Conservation (phyloP, 30 jellyfish, hydroid and myxozoan genomes). For the Turritopsis dohrnii region DNA sequence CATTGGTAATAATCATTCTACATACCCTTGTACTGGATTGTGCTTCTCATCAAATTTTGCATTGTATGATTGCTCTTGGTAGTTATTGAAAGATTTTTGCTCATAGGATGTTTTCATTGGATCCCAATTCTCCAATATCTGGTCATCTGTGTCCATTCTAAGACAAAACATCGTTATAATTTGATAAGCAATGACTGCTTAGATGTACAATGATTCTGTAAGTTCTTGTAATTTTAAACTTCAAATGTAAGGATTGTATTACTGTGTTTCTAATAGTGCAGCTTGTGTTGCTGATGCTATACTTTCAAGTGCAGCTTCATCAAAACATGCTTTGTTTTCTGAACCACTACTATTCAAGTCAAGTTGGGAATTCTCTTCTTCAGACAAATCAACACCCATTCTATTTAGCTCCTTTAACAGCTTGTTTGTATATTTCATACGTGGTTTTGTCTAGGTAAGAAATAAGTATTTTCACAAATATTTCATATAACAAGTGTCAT, state of each 20-base stretch:
- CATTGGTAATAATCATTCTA: not conserved
- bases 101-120: conserved; percentile 66
- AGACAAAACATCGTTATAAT: not conserved
- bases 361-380: not conserved
- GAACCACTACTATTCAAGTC: not conserved
- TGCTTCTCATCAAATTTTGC: conserved; percentile 41
- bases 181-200: no score
- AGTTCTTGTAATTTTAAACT: no score
- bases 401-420: conserved; percentile 1
- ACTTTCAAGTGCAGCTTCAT: not conserved
- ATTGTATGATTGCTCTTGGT: conserved; percentile 39
- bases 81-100: conserved; percentile 48
- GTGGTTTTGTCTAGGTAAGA: conserved; percentile 10
- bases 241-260: no score
- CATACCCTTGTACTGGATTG: conserved; percentile 41
- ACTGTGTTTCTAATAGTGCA: not conserved
- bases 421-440: conserved; percentile 13
- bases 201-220: no score
- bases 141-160: conserved; percentile 14
- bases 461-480: not conserved
- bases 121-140: conserved; percentile 61
- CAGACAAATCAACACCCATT: conserved; percentile 5
- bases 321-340: no score
- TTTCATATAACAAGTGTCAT: not conserved
- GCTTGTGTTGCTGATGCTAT: not conserved